A percentile compares a stretch with the other conserved stretches of the same genome.
Conservation (phyloP, 2,113 vertebrate species). For the Leiothrix lutea region DNA sequence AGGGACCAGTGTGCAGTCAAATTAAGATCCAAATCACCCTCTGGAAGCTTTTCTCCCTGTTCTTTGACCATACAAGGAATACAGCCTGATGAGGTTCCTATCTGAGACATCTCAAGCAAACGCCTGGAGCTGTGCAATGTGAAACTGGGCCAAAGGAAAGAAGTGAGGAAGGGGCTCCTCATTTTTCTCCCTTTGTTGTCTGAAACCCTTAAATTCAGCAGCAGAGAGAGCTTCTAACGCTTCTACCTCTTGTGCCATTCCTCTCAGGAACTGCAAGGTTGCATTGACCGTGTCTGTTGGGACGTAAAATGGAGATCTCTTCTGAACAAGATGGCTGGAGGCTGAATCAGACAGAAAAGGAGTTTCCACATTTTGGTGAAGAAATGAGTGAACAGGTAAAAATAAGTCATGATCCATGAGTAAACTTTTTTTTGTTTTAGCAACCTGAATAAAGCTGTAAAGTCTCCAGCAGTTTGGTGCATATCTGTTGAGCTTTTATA, state of each 20-base stretch:
- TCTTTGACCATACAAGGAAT: conserved; percentile 30
- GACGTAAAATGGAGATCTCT: not conserved
- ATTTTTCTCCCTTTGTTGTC: not conserved
- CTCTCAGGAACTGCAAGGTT: not conserved
- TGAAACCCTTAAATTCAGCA: not conserved
- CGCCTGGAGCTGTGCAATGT: not conserved
- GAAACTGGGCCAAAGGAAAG: not conserved
- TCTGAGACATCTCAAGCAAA: conserved; percentile 15
- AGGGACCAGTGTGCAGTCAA: not conserved
- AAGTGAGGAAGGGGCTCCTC: not conserved
- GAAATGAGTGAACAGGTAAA: not conserved
- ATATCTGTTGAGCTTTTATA: not conserved
- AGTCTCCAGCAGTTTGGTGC: not conserved
- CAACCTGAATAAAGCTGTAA: not conserved
- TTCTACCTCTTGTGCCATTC: not conserved
- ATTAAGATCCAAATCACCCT: not conserved
- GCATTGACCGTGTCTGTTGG: not conserved
- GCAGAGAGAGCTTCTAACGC: not conserved
- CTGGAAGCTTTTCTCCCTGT: not conserved
- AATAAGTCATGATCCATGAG: not conserved
- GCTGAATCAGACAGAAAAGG: not conserved
- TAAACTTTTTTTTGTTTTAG: not conserved
- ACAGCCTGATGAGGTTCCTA: not conserved
- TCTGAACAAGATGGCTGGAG: not conserved
- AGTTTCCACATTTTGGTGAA: not conserved